Percentiles rank a stretch among this genome's conserved stretches.
Evolutionary conservation across 2,888 invertebrate species (phyloP).

Genomic region (Electrophaes corylata): DNA sequence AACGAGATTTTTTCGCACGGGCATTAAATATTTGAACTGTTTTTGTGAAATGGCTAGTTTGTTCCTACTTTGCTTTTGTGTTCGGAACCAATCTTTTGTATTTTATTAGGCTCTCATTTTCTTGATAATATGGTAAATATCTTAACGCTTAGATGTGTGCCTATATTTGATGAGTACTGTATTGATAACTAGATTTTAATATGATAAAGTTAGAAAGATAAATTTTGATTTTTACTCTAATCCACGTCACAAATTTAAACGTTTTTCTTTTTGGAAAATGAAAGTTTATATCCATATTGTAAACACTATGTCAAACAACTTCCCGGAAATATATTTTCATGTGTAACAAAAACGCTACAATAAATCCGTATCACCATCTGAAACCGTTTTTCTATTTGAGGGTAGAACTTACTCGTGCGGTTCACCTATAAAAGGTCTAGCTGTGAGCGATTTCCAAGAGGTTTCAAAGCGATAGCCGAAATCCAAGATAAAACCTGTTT

Average conservation of each 20-base stretch:
- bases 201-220: no score
- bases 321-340: conserved; percentile 7
- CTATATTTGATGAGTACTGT: no score
- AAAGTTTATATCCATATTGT: no score
- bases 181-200: no score
- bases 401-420: conserved; percentile 50
- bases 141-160: no score
- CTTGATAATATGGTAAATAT: no score
- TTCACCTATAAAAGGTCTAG: conserved; percentile 50
- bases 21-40: conserved; percentile 16
- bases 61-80: not conserved
- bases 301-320: not conserved
- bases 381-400: conserved; percentile 34
- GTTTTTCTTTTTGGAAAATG: no score
- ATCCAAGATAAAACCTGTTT: conserved; percentile 53
- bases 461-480: conserved; percentile 58
- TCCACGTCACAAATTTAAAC: no score
- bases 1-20: conserved; percentile 19
- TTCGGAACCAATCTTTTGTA: no score
- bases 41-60: conserved; percentile 13
- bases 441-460: conserved; percentile 60
- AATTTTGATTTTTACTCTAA: no score
- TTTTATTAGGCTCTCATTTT: no score
- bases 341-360: conserved; percentile 15
- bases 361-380: conserved; percentile 20